A percentile compares a stretch with the other conserved stretches of the same genome.
Evolutionary conservation across 1,140 invertebrate species (phyloP).

Genomic region (Chrysomallon squamiferum): DNA sequence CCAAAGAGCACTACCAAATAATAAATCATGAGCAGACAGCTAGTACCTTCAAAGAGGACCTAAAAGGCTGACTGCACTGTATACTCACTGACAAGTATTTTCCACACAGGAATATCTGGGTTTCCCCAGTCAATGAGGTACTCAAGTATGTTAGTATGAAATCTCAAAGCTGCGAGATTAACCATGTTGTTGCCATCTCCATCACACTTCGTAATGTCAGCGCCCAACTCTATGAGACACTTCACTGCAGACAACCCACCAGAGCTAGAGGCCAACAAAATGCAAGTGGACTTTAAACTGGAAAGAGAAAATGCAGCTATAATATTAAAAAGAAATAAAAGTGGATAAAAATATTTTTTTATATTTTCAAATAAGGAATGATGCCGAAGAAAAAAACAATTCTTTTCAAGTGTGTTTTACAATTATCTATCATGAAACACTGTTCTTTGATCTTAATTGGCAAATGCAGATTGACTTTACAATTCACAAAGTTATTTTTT

Average conservation of each 20-base stretch:
- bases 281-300: conserved; percentile 54
- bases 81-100: conserved; percentile 58
- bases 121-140: conserved; percentile 59
- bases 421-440: too few relatives aligned
- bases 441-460: too few relatives aligned
- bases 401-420: neutral
- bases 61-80: too few relatives aligned
- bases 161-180: conserved; percentile 54
- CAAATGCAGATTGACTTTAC: too few relatives aligned
- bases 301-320: too few relatives aligned
- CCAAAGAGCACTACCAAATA: too few relatives aligned
- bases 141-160: conserved; percentile 62
- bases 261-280: conserved; percentile 60
- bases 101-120: conserved; percentile 57
- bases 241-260: conserved; percentile 57
- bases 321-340: too few relatives aligned
- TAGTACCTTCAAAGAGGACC: too few relatives aligned
- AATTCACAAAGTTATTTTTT: too few relatives aligned
- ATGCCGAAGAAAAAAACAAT: neutral
- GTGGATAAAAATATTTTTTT: too few relatives aligned
- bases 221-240: conserved; percentile 53
- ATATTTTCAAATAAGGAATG: too few relatives aligned
- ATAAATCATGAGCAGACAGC: too few relatives aligned
- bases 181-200: conserved; percentile 56
- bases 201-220: conserved; percentile 48